phyloP scores from a whole-genome alignment of 1,140 invertebrate species.

The Cydia fagiglandana region DNA sequence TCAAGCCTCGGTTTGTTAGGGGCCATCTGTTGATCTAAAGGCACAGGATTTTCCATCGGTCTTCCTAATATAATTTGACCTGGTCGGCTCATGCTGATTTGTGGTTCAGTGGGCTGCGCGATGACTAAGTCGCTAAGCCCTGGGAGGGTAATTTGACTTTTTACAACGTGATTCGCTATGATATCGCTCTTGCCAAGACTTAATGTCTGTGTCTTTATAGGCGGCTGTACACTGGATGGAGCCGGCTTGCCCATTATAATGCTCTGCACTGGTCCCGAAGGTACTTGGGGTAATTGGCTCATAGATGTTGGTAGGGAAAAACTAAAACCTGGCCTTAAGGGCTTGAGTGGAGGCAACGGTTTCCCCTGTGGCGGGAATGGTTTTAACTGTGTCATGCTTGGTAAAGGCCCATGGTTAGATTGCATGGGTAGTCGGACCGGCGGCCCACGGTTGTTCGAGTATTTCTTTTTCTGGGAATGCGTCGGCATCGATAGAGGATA shows the following conservation, averaged over 20 bases:
- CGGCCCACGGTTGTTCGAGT: constrained; percentile 53
- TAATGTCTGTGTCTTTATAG: constrained; percentile 64
- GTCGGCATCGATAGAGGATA: constrained; percentile 69
- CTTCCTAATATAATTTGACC: constrained; percentile 77
- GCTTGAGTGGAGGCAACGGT: constrained; percentile 31
- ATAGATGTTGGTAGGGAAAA: constrained; percentile 49
- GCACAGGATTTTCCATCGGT: constrained; percentile 74
- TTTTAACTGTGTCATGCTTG: constrained; percentile 65
- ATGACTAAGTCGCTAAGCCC: constrained; percentile 51
- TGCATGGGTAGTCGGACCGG: constrained; percentile 54
- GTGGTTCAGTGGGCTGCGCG: constrained; percentile 58
- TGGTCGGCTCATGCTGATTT: constrained; percentile 60
- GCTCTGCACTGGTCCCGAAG: constrained; percentile 44
- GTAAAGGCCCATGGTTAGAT: neutral
- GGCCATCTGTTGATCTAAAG: constrained; percentile 73
- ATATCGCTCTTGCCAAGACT: constrained; percentile 73
- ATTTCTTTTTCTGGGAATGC: constrained; percentile 50
- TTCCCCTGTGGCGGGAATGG: constrained; percentile 48
- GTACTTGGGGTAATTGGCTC: constrained; percentile 38
- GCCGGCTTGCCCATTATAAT: constrained; percentile 64
- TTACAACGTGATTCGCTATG: constrained; percentile 75
- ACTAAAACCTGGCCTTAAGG: neutral
- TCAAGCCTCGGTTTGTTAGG: constrained; percentile 54
- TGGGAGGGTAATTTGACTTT: constrained; percentile 73
- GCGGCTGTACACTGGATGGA: constrained; percentile 43